Percentiles rank a stretch among this genome's conserved stretches.
Evolutionary conservation across 2,888 invertebrate genomes (phyloP).

Genomic region (Zootermopsis nevadensis): DNA sequence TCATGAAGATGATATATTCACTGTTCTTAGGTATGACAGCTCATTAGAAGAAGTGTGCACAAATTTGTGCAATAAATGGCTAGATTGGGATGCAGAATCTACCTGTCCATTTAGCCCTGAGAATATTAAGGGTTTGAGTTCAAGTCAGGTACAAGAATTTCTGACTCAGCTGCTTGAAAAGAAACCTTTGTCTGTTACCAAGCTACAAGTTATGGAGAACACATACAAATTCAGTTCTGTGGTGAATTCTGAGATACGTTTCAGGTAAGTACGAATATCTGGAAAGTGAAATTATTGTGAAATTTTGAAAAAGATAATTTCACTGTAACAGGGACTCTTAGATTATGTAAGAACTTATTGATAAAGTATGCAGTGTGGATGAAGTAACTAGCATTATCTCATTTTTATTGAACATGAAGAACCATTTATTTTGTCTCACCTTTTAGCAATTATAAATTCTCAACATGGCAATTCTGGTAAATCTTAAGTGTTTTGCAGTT

Average conservation of each 20-base stretch:
- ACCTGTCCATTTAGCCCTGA: constrained; percentile 63
- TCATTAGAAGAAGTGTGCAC: constrained; percentile 73
- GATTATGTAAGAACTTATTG: too few relatives aligned
- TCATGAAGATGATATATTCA: too few relatives aligned
- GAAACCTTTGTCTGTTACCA: constrained; percentile 67
- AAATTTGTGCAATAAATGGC: constrained; percentile 70
- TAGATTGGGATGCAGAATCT: constrained; percentile 62
- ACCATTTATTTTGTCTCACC: too few relatives aligned
- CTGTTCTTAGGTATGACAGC: constrained; percentile 72
- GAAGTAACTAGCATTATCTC: too few relatives aligned
- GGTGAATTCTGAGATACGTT: constrained; percentile 82
- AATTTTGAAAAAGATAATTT: background rate
- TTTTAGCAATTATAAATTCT: too few relatives aligned
- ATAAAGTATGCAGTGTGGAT: too few relatives aligned
- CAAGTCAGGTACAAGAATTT: constrained; percentile 76
- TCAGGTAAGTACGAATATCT: constrained; percentile 60
- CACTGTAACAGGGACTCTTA: background rate
- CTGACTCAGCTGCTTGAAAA: constrained; percentile 74
- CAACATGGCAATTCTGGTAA: too few relatives aligned
- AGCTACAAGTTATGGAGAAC: constrained; percentile 71
- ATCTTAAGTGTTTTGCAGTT: too few relatives aligned
- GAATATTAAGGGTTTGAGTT: constrained; percentile 70
- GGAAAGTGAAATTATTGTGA: background rate
- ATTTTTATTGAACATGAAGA: too few relatives aligned
- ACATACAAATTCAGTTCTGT: constrained; percentile 73